Conservation (phyloP, 2,888 invertebrate genomes). For the Hydraecia micacea region DNA sequence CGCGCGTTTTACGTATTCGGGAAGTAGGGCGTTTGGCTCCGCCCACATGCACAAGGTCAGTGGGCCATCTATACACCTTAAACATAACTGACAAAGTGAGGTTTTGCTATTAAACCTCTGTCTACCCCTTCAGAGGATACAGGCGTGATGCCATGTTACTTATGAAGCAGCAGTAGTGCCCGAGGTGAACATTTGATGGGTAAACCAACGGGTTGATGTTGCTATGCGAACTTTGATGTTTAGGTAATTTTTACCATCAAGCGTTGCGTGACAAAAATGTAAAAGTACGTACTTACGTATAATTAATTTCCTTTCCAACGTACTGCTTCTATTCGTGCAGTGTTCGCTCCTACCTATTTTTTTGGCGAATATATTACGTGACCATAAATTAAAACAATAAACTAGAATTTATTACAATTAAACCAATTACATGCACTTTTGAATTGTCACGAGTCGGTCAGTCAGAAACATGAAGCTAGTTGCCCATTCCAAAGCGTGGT, state of each 20-base stretch:
- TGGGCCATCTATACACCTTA: too few relatives aligned
- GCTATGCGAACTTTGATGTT: conserved; percentile 20
- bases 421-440: too few relatives aligned
- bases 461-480: too few relatives aligned
- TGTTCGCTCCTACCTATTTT: not conserved
- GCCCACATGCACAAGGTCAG: too few relatives aligned
- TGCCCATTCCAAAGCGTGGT: too few relatives aligned
- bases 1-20: too few relatives aligned
- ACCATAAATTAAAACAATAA: not conserved
- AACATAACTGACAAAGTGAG: too few relatives aligned
- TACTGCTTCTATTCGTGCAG: not conserved
- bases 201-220: conserved; percentile 1
- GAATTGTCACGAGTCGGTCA: too few relatives aligned
- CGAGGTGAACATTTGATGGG: not conserved
- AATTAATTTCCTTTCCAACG: conserved; percentile 34
- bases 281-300: conserved; percentile 27
- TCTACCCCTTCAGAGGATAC: too few relatives aligned
- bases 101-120: too few relatives aligned
- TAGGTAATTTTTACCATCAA: conserved; percentile 4
- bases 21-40: too few relatives aligned
- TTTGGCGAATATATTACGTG: not conserved
- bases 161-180: not conserved
- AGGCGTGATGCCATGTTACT: not conserved
- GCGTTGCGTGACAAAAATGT: conserved; percentile 39
- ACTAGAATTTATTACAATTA: not conserved